Percentiles rank a stretch among this genome's conserved stretches.
Evolutionary conservation across 1,140 invertebrate species (phyloP).

Genomic region (Trichoplusia ni): DNA sequence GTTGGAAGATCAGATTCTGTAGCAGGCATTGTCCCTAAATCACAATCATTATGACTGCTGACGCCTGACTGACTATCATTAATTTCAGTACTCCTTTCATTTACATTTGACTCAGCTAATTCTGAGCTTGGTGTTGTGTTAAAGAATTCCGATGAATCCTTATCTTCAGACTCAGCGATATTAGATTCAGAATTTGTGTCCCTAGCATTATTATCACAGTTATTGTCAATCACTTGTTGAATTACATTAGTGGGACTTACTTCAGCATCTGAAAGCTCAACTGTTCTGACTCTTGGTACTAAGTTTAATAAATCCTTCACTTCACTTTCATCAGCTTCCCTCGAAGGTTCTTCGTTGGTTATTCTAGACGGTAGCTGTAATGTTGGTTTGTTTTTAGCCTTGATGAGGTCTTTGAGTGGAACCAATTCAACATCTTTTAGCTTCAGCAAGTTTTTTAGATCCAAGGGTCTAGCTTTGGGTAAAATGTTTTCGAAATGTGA

Average conservation of each 20-base stretch:
- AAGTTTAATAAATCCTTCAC: neutral
- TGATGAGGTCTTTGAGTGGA: constrained; percentile 15
- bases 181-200: neutral
- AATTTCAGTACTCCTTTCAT: neutral
- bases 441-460: constrained; percentile 38
- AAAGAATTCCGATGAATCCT: neutral
- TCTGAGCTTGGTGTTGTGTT: neutral
- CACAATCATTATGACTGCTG: neutral
- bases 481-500: neutral
- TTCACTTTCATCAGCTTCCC: neutral
- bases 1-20: neutral
- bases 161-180: neutral
- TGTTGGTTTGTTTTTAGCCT: neutral
- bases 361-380: neutral
- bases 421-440: constrained; percentile 44
- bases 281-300: neutral
- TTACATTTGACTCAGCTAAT: constrained; percentile 8
- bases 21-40: neutral
- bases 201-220: neutral
- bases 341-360: neutral
- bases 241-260: neutral
- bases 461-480: neutral
- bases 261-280: neutral
- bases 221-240: neutral
- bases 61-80: neutral